These are phyloP conservation scores for Patella depressa DNA, from an alignment of 2,888 invertebrate species.

Conservation along the genomic window DNA sequence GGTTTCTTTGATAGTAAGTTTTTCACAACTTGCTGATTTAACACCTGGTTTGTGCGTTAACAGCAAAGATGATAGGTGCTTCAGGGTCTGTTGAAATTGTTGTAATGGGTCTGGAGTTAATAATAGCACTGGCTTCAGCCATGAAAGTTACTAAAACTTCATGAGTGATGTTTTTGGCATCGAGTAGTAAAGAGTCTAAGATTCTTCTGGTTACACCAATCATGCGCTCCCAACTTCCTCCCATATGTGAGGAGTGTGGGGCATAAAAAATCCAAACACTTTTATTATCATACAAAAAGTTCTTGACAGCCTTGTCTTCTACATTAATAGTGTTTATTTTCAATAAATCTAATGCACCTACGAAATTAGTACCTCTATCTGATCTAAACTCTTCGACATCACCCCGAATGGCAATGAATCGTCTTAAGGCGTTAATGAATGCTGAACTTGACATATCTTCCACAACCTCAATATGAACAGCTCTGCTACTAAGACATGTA, in stretches of 20 bases:
- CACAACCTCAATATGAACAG: slow-evolving; percentile 43
- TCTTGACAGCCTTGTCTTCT: neutral
- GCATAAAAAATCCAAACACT: slow-evolving; percentile 38
- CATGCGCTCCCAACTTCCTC: slow-evolving; percentile 35
- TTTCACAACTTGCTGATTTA: neutral
- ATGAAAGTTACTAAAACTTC: slow-evolving; percentile 34
- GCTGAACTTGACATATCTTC: slow-evolving; percentile 38
- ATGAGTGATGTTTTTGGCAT: slow-evolving; percentile 29
- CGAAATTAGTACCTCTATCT: neutral
- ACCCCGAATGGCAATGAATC: slow-evolving; percentile 32
- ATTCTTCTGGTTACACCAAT: slow-evolving; percentile 35
- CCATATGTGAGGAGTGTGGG: slow-evolving; percentile 39
- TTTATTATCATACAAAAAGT: slow-evolving; percentile 15
- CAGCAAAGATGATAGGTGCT: neutral
- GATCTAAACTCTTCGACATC: neutral
- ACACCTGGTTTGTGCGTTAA: neutral
- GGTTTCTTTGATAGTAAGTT: neutral
- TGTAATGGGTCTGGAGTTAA: slow-evolving; percentile 33
- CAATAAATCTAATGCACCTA: neutral
- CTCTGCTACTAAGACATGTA: slow-evolving; percentile 36
- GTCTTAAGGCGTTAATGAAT: slow-evolving; percentile 41
- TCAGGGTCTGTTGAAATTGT: neutral
- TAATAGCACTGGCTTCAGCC: slow-evolving; percentile 34
- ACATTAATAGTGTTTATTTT: neutral
- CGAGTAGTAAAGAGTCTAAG: slow-evolving; percentile 34